Conservation (phyloP, 2,888 invertebrate genomes). For the Drosophila neutralis region DNA sequence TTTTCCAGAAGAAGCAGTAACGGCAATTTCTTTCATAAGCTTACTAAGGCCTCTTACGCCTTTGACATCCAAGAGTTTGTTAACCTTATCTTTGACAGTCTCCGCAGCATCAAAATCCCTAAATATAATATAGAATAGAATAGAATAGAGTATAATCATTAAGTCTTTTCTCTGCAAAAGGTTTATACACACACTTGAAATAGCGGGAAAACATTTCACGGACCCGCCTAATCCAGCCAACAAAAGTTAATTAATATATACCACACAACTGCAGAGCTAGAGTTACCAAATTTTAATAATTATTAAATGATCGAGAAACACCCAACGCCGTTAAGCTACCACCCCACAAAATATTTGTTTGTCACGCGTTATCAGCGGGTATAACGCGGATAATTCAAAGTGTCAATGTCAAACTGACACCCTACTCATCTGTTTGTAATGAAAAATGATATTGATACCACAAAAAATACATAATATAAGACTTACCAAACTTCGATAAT, state of each 20-base stretch:
- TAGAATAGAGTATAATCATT: neutral
- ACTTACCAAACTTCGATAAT: slow-evolving; percentile 91
- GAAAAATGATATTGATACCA: neutral
- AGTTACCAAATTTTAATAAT: neutral
- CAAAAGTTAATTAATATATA: neutral
- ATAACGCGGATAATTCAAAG: neutral
- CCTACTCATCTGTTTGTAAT: neutral
- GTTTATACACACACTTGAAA: neutral
- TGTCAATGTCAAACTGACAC: neutral
- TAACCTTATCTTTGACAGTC: slow-evolving; percentile 94
- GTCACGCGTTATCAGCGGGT: no score
- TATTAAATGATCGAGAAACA: neutral
- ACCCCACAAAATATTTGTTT: neutral
- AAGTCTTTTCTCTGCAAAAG: neutral
- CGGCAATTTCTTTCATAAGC: slow-evolving; percentile 94
- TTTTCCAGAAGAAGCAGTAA: slow-evolving; percentile 97
- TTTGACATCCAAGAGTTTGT: slow-evolving; percentile 93
- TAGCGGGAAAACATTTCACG: neutral
- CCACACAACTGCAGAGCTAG: neutral
- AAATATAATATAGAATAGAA: neutral
- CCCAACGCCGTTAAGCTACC: neutral
- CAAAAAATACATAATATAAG: neutral
- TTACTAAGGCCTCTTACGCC: slow-evolving; percentile 93
- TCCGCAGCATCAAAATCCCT: slow-evolving; percentile 96
- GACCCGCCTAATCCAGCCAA: neutral